Evolutionary conservation across 2,797 vertebrate species (phyloP).

Genomic region (Steatocranus sp.): DNA sequence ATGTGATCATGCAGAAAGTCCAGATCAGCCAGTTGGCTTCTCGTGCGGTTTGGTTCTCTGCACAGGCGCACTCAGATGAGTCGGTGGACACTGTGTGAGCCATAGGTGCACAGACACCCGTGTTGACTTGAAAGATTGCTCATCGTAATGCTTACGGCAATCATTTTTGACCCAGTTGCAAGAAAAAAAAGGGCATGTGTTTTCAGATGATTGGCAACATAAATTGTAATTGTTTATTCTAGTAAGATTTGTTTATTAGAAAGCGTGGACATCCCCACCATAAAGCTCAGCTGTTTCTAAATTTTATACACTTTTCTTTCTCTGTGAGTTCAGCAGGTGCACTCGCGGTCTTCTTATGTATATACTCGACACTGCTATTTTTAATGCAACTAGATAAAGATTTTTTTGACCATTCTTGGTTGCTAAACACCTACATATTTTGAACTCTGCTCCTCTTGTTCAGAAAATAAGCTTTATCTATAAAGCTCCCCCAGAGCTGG

Average conservation of each 20-base stretch:
- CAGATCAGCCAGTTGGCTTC: background rate
- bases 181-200: background rate
- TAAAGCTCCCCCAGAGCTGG: background rate
- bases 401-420: background rate
- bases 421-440: background rate
- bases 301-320: background rate
- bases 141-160: background rate
- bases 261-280: background rate
- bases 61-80: conserved; percentile 1
- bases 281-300: background rate
- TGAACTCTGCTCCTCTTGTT: background rate
- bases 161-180: background rate
- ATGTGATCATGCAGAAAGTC: background rate
- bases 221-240: background rate
- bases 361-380: background rate
- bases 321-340: background rate
- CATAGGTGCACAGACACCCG: background rate
- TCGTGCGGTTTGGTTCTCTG: background rate
- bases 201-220: background rate
- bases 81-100: background rate
- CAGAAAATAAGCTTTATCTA: background rate
- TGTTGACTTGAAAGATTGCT: background rate
- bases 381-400: background rate
- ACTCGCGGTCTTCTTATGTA: background rate
- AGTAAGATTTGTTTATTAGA: background rate